Conservation (phyloP, 2,888 invertebrate genomes). For the Epirrhoe alternata region DNA sequence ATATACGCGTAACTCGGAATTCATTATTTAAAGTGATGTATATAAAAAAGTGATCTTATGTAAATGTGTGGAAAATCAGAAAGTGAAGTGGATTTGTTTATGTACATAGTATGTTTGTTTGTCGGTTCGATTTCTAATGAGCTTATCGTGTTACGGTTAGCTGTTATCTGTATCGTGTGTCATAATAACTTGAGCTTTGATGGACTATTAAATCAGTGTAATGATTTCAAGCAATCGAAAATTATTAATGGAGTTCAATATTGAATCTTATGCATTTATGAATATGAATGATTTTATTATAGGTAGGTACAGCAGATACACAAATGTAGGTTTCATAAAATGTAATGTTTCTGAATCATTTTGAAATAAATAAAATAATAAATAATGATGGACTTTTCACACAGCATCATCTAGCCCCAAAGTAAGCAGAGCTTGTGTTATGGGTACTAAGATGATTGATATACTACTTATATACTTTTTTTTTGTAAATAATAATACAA, state of each 20-base stretch:
- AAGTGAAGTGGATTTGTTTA: conserved; percentile 33
- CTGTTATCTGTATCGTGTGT: conserved; percentile 51
- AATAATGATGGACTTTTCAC: no score
- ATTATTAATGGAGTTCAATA: background rate
- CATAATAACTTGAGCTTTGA: conserved; percentile 41
- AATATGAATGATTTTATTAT: background rate
- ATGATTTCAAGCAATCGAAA: background rate
- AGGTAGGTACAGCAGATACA: no score
- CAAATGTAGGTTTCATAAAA: no score
- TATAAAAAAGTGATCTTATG: conserved; percentile 17
- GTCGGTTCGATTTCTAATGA: conserved; percentile 56
- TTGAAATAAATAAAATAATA: no score
- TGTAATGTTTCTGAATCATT: no score
- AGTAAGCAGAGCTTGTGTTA: no score
- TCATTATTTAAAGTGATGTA: conserved; percentile 18
- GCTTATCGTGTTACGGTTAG: conserved; percentile 58
- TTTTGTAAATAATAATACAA: no score
- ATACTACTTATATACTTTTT: no score
- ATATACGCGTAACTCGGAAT: conserved; percentile 23
- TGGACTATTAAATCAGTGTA: conserved; percentile 21
- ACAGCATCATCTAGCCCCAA: no score
- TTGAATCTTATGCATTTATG: background rate
- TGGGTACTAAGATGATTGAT: no score
- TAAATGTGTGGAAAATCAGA: conserved; percentile 22
- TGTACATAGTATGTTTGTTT: conserved; percentile 44